Conservation (phyloP, 2,797 vertebrate genomes). For the Crenuchus spilurus region DNA sequence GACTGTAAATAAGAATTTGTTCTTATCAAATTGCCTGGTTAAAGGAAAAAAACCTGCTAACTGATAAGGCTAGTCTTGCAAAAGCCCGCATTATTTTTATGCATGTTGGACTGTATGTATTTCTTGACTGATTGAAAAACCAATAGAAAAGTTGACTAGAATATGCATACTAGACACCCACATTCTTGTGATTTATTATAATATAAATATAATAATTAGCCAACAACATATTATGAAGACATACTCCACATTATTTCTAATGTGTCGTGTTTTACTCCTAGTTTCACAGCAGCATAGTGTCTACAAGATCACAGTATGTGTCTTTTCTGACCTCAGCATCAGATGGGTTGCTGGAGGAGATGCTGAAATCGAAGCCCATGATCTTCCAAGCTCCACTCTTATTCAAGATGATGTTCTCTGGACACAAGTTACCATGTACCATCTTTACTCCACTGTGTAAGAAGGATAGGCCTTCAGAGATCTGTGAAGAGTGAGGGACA, state of each 20-base stretch:
- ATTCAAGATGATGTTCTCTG: slow-evolving; percentile 96
- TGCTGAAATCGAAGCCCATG: slow-evolving; percentile 98
- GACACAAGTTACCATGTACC: slow-evolving; percentile 94
- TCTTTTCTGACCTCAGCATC: slow-evolving; percentile 85
- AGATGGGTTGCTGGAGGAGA: slow-evolving; percentile 90
- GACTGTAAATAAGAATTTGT: no score
- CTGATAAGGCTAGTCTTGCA: no score
- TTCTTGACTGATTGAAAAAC: no score
- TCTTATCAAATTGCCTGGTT: no score
- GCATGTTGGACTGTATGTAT: no score
- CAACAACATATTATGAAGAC: not conserved
- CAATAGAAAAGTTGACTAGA: no score
- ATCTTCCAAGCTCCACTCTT: slow-evolving; percentile 99
- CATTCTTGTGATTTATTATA: no score
- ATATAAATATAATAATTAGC: no score
- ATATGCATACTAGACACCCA: no score
- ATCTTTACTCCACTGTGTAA: slow-evolving; percentile 98
- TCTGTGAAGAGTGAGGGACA: slow-evolving; percentile 68
- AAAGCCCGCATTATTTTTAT: not conserved
- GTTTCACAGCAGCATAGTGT: not conserved
- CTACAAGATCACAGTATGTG: not conserved
- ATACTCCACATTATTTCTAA: not conserved
- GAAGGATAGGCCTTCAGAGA: slow-evolving; percentile 96
- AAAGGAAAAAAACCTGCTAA: no score
- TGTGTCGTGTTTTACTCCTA: not conserved